Percentiles rank a stretch among this genome's conserved stretches.
phyloP scores from a whole-genome alignment of 1,140 invertebrate genomes.

The Arion vulgaris region DNA sequence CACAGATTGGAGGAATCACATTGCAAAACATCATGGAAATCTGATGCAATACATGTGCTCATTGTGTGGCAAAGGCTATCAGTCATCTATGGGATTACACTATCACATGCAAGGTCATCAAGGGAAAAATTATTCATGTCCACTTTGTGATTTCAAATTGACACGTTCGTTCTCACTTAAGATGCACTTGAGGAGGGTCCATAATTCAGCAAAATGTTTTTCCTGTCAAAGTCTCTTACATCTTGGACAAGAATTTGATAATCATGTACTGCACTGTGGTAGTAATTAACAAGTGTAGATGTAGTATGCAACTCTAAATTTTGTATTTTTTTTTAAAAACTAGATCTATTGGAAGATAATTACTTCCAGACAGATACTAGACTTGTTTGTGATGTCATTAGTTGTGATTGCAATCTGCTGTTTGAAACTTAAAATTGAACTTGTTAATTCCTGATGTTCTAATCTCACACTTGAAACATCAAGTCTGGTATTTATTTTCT shows the following conservation, averaged over 20 bases:
- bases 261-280: conserved; percentile 8
- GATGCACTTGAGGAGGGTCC: conserved; percentile 6
- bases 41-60: conserved; percentile 19
- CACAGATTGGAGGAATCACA: not conserved
- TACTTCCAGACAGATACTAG: no score
- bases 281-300: not conserved
- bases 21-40: not conserved
- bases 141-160: conserved; percentile 11
- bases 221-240: not conserved
- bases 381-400: not conserved
- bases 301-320: not conserved
- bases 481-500: not conserved
- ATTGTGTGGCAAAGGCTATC: conserved; percentile 33
- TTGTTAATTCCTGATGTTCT: not conserved
- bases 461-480: not conserved
- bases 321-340: no score
- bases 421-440: not conserved
- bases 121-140: conserved; percentile 29
- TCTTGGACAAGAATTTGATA: conserved; percentile 5
- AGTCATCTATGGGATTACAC: not conserved
- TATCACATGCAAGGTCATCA: conserved; percentile 28
- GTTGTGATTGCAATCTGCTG: not conserved
- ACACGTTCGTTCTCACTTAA: not conserved
- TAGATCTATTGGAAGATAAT: no score
- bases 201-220: conserved; percentile 16